Conservation (phyloP, 1,140 invertebrate genomes). For the Cherax quadricarinatus region DNA sequence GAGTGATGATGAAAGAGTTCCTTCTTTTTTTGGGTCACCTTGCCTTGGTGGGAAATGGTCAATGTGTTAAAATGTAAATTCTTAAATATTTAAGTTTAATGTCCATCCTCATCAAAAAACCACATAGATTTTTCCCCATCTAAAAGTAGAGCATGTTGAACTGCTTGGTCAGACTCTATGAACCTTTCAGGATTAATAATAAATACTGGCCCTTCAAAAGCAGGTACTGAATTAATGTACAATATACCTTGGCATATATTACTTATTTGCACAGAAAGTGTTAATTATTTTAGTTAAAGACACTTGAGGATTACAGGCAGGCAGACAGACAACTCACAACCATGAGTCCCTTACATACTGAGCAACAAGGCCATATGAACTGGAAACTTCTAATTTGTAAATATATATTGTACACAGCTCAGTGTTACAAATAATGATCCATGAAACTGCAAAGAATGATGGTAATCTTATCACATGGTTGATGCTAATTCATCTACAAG, state of each 20-base stretch:
- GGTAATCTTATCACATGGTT: not conserved
- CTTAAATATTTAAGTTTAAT: too few relatives aligned
- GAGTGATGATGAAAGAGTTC: too few relatives aligned
- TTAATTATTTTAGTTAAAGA: not conserved
- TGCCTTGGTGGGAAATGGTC: too few relatives aligned
- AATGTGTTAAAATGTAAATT: too few relatives aligned
- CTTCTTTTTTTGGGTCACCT: too few relatives aligned
- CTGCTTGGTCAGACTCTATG: too few relatives aligned
- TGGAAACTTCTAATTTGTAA: not conserved
- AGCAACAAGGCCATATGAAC: constrained; percentile 15
- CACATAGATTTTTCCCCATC: too few relatives aligned
- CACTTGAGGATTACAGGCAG: constrained; percentile 14
- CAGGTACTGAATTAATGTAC: not conserved
- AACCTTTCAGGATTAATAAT: too few relatives aligned
- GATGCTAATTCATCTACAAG: constrained; percentile 3
- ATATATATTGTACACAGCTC: not conserved
- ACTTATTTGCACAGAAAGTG: not conserved
- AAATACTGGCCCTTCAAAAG: too few relatives aligned
- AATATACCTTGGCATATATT: not conserved
- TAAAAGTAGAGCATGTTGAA: too few relatives aligned
- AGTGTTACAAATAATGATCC: not conserved
- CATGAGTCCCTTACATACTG: constrained; percentile 20
- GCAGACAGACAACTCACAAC: constrained; percentile 28
- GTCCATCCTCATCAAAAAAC: too few relatives aligned
- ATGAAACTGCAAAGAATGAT: not conserved